Evolutionary conservation across 2,888 invertebrate species (phyloP).

Genomic region (Stenodera caucasica): DNA sequence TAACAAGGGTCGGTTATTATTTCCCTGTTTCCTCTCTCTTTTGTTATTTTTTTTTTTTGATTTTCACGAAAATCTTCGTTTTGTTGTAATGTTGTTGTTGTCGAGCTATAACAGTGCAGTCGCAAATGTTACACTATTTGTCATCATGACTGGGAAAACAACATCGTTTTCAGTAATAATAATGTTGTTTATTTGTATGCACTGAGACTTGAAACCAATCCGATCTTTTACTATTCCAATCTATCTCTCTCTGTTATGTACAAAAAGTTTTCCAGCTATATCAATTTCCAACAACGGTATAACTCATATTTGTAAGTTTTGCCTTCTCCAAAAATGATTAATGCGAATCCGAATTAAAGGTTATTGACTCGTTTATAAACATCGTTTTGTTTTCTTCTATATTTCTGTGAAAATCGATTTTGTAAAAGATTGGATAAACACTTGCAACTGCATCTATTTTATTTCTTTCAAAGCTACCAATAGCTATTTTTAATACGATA

Average conservation of each 20-base stretch:
- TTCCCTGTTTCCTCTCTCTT: conserved; percentile 16
- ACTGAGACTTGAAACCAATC: conserved; percentile 4
- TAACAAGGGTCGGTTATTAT: conserved; percentile 20
- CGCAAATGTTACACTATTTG: conserved; percentile 15
- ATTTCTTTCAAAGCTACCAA: conserved; percentile 20
- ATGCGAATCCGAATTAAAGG: conserved; percentile 29
- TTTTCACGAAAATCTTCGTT: not conserved
- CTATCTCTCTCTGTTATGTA: not conserved
- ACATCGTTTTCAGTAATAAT: conserved; percentile 2
- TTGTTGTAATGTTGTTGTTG: not conserved
- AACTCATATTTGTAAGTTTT: conserved; percentile 22
- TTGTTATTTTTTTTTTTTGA: not conserved
- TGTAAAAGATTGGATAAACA: conserved; percentile 28
- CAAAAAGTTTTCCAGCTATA: conserved; percentile 14
- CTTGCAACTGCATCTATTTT: conserved; percentile 35
- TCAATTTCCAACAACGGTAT: conserved; percentile 9
- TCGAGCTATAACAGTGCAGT: not conserved
- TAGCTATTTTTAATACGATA: conserved; percentile 25
- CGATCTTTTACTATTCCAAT: conserved; percentile 6
- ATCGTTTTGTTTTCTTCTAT: too few species aligned
- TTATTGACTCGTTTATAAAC: conserved; percentile 37
- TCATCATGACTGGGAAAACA: not conserved
- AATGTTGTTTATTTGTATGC: conserved; percentile 8
- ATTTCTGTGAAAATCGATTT: conserved; percentile 30
- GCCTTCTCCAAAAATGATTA: conserved; percentile 27